Percentiles rank a stretch among this genome's conserved stretches.
phyloP scores from a whole-genome alignment of 2,888 invertebrate genomes.

The Therioaphis trifolii region DNA sequence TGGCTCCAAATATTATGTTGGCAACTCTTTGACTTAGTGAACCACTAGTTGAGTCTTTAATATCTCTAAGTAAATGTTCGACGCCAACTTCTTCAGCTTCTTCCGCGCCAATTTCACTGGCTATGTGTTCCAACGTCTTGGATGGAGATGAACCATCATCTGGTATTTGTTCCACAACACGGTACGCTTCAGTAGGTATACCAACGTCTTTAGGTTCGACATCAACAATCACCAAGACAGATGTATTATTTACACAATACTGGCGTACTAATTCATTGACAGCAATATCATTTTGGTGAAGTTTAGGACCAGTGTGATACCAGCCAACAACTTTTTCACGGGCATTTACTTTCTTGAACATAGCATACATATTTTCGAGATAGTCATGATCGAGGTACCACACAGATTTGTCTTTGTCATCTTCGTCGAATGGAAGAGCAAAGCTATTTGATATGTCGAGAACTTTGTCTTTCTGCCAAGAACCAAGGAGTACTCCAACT shows the following conservation, averaged over 20 bases:
- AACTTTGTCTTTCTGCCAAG: constrained; percentile 93
- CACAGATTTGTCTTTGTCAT: constrained; percentile 97
- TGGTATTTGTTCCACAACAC: constrained; percentile 98
- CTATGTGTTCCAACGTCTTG: constrained; percentile 99
- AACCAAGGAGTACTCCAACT: constrained; percentile 95
- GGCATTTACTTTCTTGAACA: constrained; percentile 99
- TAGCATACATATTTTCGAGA: constrained; percentile 98
- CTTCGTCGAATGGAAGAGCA: constrained; percentile 99
- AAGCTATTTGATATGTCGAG: constrained; percentile 99
- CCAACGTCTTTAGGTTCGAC: constrained; percentile 98
- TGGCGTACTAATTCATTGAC: constrained; percentile 96
- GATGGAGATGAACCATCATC: constrained; percentile 99
- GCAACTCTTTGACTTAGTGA: constrained; percentile 97
- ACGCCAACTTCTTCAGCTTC: constrained; percentile 99
- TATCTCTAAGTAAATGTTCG: constrained; percentile 95
- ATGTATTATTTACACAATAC: constrained; percentile 87
- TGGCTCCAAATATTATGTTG: constrained; percentile 93
- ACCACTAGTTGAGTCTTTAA: constrained; percentile 96
- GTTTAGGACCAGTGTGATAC: constrained; percentile 99
- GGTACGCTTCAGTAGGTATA: constrained; percentile 98
- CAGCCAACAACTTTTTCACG: constrained; percentile 98
- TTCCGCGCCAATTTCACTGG: constrained; percentile 99
- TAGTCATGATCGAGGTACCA: constrained; percentile 99
- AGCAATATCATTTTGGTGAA: constrained; percentile 97
- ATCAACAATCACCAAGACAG: constrained; percentile 97